Evolutionary conservation across 2,797 vertebrate genomes (phyloP).

Genomic region (Falco berigora): DNA sequence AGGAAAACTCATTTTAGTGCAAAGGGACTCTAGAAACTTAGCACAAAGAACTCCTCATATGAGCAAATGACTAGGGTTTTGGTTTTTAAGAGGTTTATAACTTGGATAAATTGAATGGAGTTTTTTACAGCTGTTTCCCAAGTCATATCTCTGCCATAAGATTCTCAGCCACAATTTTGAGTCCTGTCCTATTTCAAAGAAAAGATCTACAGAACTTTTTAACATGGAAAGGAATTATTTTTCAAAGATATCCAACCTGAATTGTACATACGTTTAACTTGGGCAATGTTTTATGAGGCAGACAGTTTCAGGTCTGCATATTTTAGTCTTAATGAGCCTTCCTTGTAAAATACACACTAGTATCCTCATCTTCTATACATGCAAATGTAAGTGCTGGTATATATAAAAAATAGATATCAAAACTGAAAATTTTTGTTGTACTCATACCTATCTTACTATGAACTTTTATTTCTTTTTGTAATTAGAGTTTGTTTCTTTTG

Average conservation of each 20-base stretch:
- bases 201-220: neutral
- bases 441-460: neutral
- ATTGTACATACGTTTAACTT: neutral
- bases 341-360: neutral
- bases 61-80: neutral
- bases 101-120: neutral
- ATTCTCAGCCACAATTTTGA: neutral
- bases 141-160: neutral
- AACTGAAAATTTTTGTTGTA: neutral
- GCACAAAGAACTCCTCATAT: neutral
- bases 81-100: neutral
- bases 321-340: neutral
- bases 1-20: neutral
- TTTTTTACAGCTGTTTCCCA: neutral
- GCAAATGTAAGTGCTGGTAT: neutral
- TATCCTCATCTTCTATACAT: neutral
- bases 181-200: neutral
- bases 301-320: neutral
- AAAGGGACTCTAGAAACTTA: neutral
- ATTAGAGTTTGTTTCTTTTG: neutral
- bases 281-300: neutral
- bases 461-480: neutral
- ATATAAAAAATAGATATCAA: neutral
- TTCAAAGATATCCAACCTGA: neutral
- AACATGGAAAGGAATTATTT: neutral